Evolutionary conservation across 2,888 invertebrate species (phyloP).

Genomic region (Actias luna): DNA sequence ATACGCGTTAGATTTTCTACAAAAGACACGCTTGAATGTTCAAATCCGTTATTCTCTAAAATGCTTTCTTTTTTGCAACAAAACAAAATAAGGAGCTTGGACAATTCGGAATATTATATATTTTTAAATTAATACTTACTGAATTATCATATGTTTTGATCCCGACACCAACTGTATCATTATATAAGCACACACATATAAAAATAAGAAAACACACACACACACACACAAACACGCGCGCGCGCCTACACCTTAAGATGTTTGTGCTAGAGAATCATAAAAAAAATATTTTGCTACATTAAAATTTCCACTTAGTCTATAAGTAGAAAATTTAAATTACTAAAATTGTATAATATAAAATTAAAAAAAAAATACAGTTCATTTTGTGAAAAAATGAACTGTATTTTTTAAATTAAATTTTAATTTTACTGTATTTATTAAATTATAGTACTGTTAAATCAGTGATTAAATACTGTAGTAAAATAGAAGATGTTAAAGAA

Average conservation of each 20-base stretch:
- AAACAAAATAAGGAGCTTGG: neutral
- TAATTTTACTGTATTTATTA: too few relatives aligned
- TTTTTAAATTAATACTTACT: conserved; percentile 64
- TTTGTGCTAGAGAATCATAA: conserved; percentile 61
- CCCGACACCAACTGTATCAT: conserved; percentile 73
- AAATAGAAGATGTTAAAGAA: conserved; percentile 14
- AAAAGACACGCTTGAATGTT: neutral
- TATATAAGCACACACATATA: conserved; percentile 14
- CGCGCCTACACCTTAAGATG: conserved; percentile 49
- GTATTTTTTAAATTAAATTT: too few relatives aligned
- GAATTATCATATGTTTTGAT: conserved; percentile 52
- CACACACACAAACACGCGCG: too few relatives aligned
- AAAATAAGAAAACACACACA: conserved; percentile 43
- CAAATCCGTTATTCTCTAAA: neutral
- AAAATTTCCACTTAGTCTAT: too few relatives aligned
- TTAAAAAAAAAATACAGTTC: too few relatives aligned
- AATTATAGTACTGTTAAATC: too few relatives aligned
- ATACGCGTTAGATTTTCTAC: neutral
- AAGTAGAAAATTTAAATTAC: too few relatives aligned
- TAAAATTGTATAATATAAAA: too few relatives aligned
- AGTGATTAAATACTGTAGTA: conserved; percentile 6
- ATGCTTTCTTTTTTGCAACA: neutral
- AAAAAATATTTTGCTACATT: neutral
- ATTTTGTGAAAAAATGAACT: too few relatives aligned
- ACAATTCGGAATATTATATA: neutral